A percentile compares a stretch with the other conserved stretches of the same genome.
Conservation (phyloP, 2,888 invertebrate genomes). For the Autographa pulchrina region DNA sequence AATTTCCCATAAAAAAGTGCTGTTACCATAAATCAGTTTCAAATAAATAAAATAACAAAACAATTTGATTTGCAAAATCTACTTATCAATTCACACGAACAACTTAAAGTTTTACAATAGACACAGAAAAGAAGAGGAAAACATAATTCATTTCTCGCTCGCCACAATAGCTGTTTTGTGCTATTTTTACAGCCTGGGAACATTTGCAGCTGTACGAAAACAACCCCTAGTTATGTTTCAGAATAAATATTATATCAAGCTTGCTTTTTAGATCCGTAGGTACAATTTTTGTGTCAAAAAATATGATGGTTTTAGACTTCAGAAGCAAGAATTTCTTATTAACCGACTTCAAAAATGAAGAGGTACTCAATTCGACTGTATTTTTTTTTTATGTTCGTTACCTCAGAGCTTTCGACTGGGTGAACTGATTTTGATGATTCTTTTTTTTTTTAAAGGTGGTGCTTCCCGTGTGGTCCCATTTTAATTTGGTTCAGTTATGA, state of each 20-base stretch:
- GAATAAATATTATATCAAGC: not conserved
- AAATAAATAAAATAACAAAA: not conserved
- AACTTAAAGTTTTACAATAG: not conserved
- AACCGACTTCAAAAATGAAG: too few species aligned
- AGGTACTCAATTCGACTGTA: too few species aligned
- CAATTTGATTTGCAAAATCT: not conserved
- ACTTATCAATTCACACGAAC: not conserved
- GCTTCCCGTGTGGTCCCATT: too few species aligned
- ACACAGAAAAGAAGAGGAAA: not conserved
- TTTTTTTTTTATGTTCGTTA: too few species aligned
- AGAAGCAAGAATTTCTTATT: too few species aligned
- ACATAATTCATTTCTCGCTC: conserved; percentile 10
- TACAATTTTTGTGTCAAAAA: not conserved
- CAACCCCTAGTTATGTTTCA: not conserved
- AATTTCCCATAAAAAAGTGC: too few species aligned
- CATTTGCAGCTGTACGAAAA: conserved; percentile 11
- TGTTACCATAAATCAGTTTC: too few species aligned
- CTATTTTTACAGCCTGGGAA: conserved; percentile 12
- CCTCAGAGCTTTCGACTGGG: too few species aligned
- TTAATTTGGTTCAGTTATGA: too few species aligned
- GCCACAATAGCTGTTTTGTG: conserved; percentile 12
- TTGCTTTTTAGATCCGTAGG: not conserved
- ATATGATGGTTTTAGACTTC: too few species aligned
- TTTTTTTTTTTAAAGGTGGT: too few species aligned
- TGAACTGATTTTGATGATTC: too few species aligned